Conservation (phyloP, 1,140 invertebrate genomes). For the Periplaneta americana region DNA sequence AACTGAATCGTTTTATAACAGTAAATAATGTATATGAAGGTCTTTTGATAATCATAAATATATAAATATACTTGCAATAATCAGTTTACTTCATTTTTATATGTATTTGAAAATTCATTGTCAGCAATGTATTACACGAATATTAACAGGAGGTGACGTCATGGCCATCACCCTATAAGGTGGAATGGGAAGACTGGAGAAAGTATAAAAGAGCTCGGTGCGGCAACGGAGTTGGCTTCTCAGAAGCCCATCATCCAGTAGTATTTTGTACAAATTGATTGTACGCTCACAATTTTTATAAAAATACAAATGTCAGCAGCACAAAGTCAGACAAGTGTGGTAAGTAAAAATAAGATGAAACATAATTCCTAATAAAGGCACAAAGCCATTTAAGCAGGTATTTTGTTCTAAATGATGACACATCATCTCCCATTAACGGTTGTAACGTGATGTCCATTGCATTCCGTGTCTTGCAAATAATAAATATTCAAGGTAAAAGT, state of each 20-base stretch:
- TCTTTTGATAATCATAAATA: not conserved
- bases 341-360: constrained; percentile 34
- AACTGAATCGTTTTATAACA: not conserved
- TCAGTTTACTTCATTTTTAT: too few species aligned
- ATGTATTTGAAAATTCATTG: too few species aligned
- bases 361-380: constrained; percentile 11
- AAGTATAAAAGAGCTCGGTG: constrained; percentile 39
- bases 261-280: constrained; percentile 20
- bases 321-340: constrained; percentile 48
- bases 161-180: not conserved
- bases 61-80: not conserved
- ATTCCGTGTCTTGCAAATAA: too few species aligned
- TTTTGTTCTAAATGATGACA: constrained; percentile 11
- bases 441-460: not conserved
- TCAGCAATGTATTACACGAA: not conserved
- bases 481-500: too few species aligned
- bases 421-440: not conserved
- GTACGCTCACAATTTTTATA: constrained; percentile 23
- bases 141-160: not conserved
- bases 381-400: constrained; percentile 5
- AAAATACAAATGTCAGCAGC: constrained; percentile 33
- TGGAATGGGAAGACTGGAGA: constrained; percentile 24
- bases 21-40: not conserved
- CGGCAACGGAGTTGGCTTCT: constrained; percentile 25
- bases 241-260: constrained; percentile 19